Conservation (phyloP, 2,113 vertebrate genomes). For the Charina bottae region DNA sequence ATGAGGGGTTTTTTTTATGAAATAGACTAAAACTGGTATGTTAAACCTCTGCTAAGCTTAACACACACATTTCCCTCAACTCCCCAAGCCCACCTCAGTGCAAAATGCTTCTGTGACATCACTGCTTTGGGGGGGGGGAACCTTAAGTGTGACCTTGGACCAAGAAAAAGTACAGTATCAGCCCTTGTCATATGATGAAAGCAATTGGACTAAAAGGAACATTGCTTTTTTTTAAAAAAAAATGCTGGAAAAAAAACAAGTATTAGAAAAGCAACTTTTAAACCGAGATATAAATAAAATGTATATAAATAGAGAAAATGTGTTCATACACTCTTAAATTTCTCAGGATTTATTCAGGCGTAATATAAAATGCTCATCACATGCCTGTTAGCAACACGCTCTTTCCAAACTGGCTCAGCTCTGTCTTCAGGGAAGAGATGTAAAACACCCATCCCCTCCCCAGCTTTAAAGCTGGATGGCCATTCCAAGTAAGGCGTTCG, state of each 20-base stretch:
- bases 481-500: background rate
- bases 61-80: background rate
- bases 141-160: background rate
- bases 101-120: background rate
- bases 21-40: background rate
- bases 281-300: background rate
- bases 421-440: background rate
- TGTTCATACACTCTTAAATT: background rate
- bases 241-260: background rate
- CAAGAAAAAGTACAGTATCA: background rate
- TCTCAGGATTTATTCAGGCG: background rate
- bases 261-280: background rate
- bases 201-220: background rate
- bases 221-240: background rate
- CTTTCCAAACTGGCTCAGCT: background rate
- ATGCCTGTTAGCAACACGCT: conserved; percentile 19
- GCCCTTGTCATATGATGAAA: background rate
- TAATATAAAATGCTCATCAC: rapidly evolving
- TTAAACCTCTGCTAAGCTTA: background rate
- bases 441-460: background rate
- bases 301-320: conserved; percentile 2
- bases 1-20: background rate
- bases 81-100: background rate
- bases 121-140: background rate
- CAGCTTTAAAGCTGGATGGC: rapidly evolving